Base-by-base conservation (phyloP, 2,888 invertebrate genomes). In the Branchellion lobata region DNA sequence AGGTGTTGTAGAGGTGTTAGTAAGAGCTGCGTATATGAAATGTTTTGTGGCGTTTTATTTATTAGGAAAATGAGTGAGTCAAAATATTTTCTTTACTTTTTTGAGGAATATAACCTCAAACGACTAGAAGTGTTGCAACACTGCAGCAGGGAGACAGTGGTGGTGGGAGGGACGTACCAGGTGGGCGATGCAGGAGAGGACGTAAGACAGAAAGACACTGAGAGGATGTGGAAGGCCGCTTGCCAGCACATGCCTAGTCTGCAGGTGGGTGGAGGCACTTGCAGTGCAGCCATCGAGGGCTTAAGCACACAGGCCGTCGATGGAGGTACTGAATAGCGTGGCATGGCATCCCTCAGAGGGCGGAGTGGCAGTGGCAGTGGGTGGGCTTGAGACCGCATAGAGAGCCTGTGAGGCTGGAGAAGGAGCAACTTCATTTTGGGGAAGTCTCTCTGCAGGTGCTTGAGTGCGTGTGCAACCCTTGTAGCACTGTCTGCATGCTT, bases 331-430 rank as follows among this genome's bases (percentile, higher is more conserved):
- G n/a, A n/a, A n/a, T n/a, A n/a, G n/a, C n/a, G n/a, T n/a, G n/a
- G n/a, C n/a, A n/a, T n/a, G n/a, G n/a, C n/a, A n/a, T n/a, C n/a
- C n/a, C n/a, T 8, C 78, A 82, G 82, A 57, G 73, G 24, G 82
- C 81, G 24, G 80, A 80, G 72, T 76, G 77, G 69, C 33, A 57
- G 27, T 79, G 80, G 83, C 33, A 79, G 36, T 94, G 79, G 93
- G 93, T 93, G 0, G 95, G 95, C 0, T 87, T 96, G 75, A 89
- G 96, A 81, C 96, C 96, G 0, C 92, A 93, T 85, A 90, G 95
- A 74, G 84, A 84, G 31, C 84, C 85, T 8, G 85, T 88, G 8
- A 83, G 89, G 53, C 84, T 88, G 71, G 88, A 89, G 81, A 82
- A 82, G 36, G 87, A 87, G 81, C 81, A 61, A 29, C 11, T 80